These are phyloP conservation scores for Melinopterus prodromus DNA, from an alignment of 2,888 invertebrate genomes.

Conservation along the genomic window DNA sequence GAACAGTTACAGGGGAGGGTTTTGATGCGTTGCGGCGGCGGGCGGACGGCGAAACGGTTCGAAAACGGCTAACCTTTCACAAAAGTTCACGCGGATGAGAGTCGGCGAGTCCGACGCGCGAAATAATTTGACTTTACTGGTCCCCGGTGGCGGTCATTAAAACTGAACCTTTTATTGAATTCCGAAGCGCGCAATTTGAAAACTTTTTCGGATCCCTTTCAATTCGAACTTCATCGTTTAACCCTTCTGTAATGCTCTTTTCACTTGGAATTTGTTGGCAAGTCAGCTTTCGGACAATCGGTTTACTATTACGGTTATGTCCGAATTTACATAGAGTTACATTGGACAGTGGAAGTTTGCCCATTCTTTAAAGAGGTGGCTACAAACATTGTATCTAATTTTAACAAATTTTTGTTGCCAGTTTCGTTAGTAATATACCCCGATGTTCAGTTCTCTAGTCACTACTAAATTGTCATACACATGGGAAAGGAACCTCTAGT, in stretches of 20 bases:
- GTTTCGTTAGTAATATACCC: too few species aligned
- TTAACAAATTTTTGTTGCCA: too few species aligned
- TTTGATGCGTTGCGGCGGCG: background rate
- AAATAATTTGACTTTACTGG: conserved; percentile 43
- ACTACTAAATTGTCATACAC: too few species aligned
- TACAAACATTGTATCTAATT: too few species aligned
- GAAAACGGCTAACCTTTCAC: conserved; percentile 43
- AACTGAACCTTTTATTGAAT: conserved; percentile 45
- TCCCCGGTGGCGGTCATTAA: conserved; percentile 39
- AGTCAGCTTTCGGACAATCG: background rate
- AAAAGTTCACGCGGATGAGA: conserved; percentile 41
- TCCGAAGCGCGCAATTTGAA: background rate
- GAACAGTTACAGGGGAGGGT: conserved; percentile 39
- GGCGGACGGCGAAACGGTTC: conserved; percentile 8
- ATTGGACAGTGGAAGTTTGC: too few species aligned
- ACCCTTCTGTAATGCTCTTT: background rate
- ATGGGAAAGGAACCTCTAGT: too few species aligned
- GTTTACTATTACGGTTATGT: too few species aligned
- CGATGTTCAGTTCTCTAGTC: too few species aligned
- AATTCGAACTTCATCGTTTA: background rate
- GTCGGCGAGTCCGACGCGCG: conserved; percentile 37
- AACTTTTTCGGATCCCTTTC: conserved; percentile 4
- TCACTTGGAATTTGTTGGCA: background rate
- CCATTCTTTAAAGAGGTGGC: too few species aligned
- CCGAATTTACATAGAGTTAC: too few species aligned